A percentile compares a stretch with the other conserved stretches of the same genome.
These are phyloP conservation scores for Aphis craccivora DNA, from an alignment of 1,140 invertebrate genomes.

Conservation along the genomic window DNA sequence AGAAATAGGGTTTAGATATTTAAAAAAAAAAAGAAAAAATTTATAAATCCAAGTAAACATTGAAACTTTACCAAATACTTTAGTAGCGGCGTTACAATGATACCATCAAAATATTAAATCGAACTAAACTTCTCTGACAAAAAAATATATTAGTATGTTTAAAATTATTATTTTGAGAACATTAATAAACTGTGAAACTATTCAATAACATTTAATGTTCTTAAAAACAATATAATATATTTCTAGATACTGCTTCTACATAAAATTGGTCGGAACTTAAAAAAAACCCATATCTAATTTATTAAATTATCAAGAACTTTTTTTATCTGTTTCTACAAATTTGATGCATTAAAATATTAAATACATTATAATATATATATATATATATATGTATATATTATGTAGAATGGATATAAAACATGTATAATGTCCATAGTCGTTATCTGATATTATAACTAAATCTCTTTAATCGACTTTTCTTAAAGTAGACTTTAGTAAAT, in stretches of 20 bases:
- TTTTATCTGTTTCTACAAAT: not conserved
- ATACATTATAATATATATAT: not conserved
- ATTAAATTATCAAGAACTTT: not conserved
- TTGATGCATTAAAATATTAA: not conserved
- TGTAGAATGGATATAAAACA: too few relatives aligned
- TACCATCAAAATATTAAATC: not conserved
- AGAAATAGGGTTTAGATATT: not conserved
- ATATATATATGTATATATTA: too few relatives aligned
- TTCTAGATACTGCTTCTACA: not conserved
- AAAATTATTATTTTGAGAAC: not conserved
- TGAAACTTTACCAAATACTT: not conserved
- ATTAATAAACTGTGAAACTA: constrained; percentile 8
- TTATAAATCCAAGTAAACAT: not conserved
- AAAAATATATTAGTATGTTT: constrained; percentile 1
- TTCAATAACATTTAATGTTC: not conserved
- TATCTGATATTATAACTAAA: too few relatives aligned
- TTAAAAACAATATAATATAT: not conserved
- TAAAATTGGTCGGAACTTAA: not conserved
- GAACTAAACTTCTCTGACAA: constrained; percentile 23
- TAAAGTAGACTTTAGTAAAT: not conserved
- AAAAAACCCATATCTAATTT: not conserved
- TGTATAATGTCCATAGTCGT: too few relatives aligned
- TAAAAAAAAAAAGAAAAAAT: not conserved
- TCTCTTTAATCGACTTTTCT: not conserved
- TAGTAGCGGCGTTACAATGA: not conserved